Conservation (phyloP, 2,113 vertebrate species). For the Peromyscus leucopus region DNA sequence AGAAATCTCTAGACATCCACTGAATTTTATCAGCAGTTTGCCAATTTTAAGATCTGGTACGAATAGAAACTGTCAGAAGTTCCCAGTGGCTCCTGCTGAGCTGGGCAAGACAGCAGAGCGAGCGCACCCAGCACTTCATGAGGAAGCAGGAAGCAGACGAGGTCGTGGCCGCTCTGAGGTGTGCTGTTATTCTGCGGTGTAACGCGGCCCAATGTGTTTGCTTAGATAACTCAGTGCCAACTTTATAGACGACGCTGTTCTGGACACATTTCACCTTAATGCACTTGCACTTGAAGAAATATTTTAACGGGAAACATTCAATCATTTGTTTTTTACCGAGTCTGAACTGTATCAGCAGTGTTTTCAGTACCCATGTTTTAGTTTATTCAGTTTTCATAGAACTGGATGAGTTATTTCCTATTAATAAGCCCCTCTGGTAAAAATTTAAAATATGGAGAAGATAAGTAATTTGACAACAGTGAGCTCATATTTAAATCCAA, state of each 20-base stretch:
- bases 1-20: neutral
- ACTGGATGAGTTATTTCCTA: constrained; percentile 27
- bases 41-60: constrained; percentile 12
- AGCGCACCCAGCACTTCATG: neutral
- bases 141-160: neutral
- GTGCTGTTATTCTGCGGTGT: neutral
- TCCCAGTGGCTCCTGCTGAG: neutral
- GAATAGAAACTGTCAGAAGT: neutral
- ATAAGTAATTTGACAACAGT: constrained; percentile 40
- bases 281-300: neutral
- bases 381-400: constrained; percentile 1
- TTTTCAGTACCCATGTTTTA: neutral
- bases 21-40: constrained; percentile 13
- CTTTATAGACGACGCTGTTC: neutral
- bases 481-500: constrained; percentile 36
- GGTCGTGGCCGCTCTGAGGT: neutral
- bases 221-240: neutral
- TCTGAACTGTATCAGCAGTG: neutral
- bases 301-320: neutral
- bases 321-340: neutral
- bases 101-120: neutral
- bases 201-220: constrained; percentile 10
- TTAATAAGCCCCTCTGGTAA: neutral
- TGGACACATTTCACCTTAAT: neutral
- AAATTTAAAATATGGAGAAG: constrained; percentile 10